A percentile compares a stretch with the other conserved stretches of the same genome.
These are phyloP conservation scores for Branchinecta lynchi DNA, from an alignment of 1,140 invertebrate genomes.

Conservation along the genomic window DNA sequence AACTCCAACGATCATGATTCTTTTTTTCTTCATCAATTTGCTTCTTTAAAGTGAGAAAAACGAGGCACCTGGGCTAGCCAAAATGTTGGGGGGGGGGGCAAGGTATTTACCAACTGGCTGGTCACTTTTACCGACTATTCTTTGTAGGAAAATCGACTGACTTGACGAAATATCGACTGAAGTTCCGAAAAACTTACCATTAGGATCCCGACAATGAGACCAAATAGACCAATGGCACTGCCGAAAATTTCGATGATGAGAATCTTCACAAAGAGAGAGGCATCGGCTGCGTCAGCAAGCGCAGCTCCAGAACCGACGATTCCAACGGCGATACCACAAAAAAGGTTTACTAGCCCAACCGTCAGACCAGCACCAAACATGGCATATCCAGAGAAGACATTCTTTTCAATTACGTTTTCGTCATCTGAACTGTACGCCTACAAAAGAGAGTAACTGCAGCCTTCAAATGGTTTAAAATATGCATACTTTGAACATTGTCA, in stretches of 20 bases:
- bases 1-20: too few relatives aligned
- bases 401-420: conserved; percentile 20
- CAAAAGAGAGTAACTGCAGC: background rate
- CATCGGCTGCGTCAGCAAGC: conserved; percentile 85
- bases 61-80: background rate
- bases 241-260: conserved; percentile 97
- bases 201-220: conserved; percentile 93
- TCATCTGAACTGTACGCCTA: background rate
- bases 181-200: conserved; percentile 39
- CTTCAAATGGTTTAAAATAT: background rate
- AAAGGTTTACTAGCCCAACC: conserved; percentile 83
- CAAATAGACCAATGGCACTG: conserved; percentile 92
- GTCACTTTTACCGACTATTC: too few relatives aligned
- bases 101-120: too few relatives aligned
- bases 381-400: conserved; percentile 66
- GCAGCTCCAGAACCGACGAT: conserved; percentile 88
- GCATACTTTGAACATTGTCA: background rate
- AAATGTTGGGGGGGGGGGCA: too few relatives aligned
- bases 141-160: conserved; percentile 7
- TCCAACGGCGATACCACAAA: conserved; percentile 89
- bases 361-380: conserved; percentile 92
- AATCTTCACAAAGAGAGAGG: conserved; percentile 88
- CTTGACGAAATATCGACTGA: background rate
- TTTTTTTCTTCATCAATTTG: too few relatives aligned
- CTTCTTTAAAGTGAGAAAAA: background rate